These are phyloP conservation scores for Anastrepha ludens DNA, from an alignment of 1,140 invertebrate genomes.

Conservation along the genomic window DNA sequence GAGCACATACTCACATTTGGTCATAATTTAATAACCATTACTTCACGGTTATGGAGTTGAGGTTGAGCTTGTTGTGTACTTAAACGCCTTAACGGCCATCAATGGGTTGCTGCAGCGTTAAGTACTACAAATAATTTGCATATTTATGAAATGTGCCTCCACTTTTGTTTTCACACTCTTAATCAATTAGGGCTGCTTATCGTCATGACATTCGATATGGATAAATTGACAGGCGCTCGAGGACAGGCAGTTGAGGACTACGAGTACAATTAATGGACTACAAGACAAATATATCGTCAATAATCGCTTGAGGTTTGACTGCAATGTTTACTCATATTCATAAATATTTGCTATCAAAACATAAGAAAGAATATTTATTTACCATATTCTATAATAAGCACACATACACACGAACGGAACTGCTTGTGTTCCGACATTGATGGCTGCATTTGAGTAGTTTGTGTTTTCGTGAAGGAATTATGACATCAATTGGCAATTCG, in stretches of 20 bases:
- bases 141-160: background rate
- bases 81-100: background rate
- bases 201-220: background rate
- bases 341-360: background rate
- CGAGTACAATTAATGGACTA: too few relatives aligned
- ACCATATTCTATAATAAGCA: too few relatives aligned
- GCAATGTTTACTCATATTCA: constrained; percentile 7
- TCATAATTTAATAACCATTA: constrained; percentile 15
- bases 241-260: background rate
- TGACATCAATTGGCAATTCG: too few relatives aligned
- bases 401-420: too few relatives aligned
- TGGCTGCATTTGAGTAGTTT: too few relatives aligned
- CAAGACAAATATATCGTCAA: background rate
- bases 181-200: background rate
- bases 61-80: background rate
- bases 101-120: too few relatives aligned
- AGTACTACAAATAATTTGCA: background rate
- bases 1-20: background rate
- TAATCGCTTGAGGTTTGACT: constrained; percentile 4
- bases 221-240: constrained; percentile 1
- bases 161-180: background rate
- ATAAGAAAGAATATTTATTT: background rate
- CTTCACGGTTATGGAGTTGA: background rate
- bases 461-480: too few relatives aligned
- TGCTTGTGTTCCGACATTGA: too few relatives aligned